phyloP scores from a whole-genome alignment of 1,140 invertebrate genomes.

The Ctenoplectra terminalis region DNA sequence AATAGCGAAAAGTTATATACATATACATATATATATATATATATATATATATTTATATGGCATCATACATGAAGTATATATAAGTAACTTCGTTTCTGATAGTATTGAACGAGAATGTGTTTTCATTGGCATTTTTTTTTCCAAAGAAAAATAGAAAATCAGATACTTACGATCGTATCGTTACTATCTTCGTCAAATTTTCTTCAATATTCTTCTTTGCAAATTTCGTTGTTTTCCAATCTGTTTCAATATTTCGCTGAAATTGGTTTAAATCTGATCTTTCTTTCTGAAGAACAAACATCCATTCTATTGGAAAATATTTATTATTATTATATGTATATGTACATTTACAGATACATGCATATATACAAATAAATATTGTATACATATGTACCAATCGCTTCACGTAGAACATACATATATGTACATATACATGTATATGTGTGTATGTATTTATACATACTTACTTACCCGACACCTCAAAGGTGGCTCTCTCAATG shows the following conservation, averaged over 20 bases:
- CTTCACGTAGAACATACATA: neutral
- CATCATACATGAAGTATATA: no score
- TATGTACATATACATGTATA: neutral
- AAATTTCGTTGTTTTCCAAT: neutral
- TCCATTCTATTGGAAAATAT: neutral
- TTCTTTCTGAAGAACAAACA: neutral
- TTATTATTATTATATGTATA: neutral
- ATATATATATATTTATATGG: no score
- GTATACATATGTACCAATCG: neutral
- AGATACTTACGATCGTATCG: neutral
- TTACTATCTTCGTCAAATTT: neutral
- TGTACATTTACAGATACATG: no score
- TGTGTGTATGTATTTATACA: neutral
- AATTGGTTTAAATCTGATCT: neutral
- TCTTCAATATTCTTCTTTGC: neutral
- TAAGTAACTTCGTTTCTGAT: no score
- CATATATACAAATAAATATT: no score
- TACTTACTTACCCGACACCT: slow-evolving; percentile 14
- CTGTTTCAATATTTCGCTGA: neutral
- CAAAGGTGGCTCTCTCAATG: neutral
- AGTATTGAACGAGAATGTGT: neutral
- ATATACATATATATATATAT: neutral
- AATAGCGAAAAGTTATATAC: neutral
- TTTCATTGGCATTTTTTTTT: no score
- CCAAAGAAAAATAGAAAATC: no score